These are phyloP conservation scores for Strix aluco DNA, from an alignment of 2,113 vertebrate genomes.

Conservation along the genomic window DNA sequence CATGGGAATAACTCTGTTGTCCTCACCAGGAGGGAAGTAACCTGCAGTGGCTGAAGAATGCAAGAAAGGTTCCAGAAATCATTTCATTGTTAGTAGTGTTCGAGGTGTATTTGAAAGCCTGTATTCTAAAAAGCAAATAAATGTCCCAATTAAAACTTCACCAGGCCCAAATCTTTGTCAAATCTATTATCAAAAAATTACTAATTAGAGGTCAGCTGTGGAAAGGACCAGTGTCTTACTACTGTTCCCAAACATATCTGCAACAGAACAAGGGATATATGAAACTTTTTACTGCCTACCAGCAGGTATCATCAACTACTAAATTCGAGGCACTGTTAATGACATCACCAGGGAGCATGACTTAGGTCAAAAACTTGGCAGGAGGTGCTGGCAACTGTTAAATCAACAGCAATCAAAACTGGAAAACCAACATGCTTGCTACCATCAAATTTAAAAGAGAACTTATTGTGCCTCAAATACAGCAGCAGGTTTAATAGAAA, in stretches of 20 bases:
- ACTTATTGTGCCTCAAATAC: constrained; percentile 74
- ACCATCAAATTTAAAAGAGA: constrained; percentile 76
- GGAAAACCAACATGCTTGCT: constrained; percentile 70
- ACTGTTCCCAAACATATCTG: not conserved
- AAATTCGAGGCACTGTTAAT: constrained; percentile 70
- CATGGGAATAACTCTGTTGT: not conserved
- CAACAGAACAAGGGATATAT: constrained; percentile 47
- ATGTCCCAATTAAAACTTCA: not conserved
- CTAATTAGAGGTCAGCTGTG: constrained; percentile 1
- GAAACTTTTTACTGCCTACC: constrained; percentile 56
- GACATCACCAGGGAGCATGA: constrained; percentile 76
- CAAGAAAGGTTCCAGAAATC: not conserved
- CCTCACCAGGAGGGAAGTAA: not conserved
- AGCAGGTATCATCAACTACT: constrained; percentile 70
- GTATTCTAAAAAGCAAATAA: not conserved
- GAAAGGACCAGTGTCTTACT: constrained; percentile 1
- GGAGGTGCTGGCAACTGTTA: constrained; percentile 70
- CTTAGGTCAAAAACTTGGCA: constrained; percentile 78
- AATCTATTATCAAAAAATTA: not conserved
- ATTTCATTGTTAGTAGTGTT: not conserved
- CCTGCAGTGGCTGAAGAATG: not conserved
- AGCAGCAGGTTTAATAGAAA: constrained; percentile 79
- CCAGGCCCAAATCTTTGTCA: not conserved
- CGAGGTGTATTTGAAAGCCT: not conserved
- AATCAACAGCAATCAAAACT: constrained; percentile 76